These are phyloP conservation scores for Platycnemis pennipes DNA, from an alignment of 2,888 invertebrate species.

Conservation along the genomic window DNA sequence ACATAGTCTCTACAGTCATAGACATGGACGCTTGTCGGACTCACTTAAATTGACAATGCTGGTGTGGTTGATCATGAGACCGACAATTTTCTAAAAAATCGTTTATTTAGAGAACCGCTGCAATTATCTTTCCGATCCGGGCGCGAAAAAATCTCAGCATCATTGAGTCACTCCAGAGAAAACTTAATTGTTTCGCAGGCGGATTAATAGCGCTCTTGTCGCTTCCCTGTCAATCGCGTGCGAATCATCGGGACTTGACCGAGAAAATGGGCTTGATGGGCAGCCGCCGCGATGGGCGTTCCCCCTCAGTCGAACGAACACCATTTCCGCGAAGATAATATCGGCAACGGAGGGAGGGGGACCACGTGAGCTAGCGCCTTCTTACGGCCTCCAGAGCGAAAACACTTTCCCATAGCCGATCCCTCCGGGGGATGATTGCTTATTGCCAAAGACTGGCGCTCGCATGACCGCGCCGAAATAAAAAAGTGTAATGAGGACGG, in stretches of 20 bases:
- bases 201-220: not conserved
- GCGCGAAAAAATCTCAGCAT: not conserved
- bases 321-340: conserved; percentile 35
- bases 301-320: not conserved
- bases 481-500: not conserved
- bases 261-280: not conserved
- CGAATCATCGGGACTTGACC: not conserved
- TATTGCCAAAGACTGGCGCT: not conserved
- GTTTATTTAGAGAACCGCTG: too few relatives aligned
- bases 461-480: not conserved
- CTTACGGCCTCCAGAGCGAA: not conserved
- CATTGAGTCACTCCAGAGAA: not conserved
- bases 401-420: conserved; percentile 4
- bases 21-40: too few relatives aligned
- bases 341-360: not conserved
- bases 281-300: not conserved
- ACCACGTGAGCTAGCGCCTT: not conserved
- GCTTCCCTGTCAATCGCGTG: not conserved
- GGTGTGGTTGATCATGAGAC: too few relatives aligned
- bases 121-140: too few relatives aligned
- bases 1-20: too few relatives aligned
- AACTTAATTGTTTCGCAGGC: too few relatives aligned
- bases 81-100: too few relatives aligned
- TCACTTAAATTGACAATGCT: too few relatives aligned
- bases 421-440: conserved; percentile 16